A percentile compares a stretch with the other conserved stretches of the same genome.
phyloP scores from a whole-genome alignment of 2,888 invertebrate species.

The Leptinotarsa haldemani region DNA sequence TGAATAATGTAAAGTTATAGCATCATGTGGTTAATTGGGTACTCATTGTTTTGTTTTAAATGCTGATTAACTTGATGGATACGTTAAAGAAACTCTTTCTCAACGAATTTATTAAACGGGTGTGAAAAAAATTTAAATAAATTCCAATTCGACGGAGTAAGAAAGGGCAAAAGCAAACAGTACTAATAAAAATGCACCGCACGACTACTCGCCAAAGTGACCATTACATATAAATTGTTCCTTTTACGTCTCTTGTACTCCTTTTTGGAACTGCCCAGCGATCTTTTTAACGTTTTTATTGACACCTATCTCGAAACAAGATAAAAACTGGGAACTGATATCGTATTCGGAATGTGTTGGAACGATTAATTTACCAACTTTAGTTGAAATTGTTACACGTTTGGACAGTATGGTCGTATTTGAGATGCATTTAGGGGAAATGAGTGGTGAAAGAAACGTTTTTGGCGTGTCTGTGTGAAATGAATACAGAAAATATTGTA shows the following conservation, averaged over 20 bases:
- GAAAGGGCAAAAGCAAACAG: constrained; percentile 14
- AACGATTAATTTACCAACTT: constrained; percentile 38
- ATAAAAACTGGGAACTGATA: constrained; percentile 50
- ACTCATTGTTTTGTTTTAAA: no score
- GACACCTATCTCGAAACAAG: constrained; percentile 52
- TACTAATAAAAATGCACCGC: constrained; percentile 51
- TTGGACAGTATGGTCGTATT: constrained; percentile 3
- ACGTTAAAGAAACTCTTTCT: neutral
- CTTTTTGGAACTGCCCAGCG: constrained; percentile 47
- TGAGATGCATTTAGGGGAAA: constrained; percentile 11
- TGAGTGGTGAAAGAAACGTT: constrained; percentile 7
- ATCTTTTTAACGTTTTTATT: constrained; percentile 53
- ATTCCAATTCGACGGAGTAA: neutral
- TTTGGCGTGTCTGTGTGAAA: constrained; percentile 4
- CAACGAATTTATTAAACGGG: neutral
- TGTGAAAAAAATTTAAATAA: constrained; percentile 11
- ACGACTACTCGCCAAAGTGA: constrained; percentile 60
- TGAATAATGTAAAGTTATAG: no score
- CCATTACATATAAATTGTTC: constrained; percentile 62
- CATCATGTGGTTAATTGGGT: no score
- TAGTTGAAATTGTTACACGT: constrained; percentile 2
- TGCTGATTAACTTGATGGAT: neutral
- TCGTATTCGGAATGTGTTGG: constrained; percentile 44
- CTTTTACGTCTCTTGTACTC: constrained; percentile 54
- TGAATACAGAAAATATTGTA: neutral